Evolutionary conservation across 2,113 vertebrate species (phyloP), one percentile per base, ranked within the genome.

Genomic region (Thymallus thymallus): DNA sequence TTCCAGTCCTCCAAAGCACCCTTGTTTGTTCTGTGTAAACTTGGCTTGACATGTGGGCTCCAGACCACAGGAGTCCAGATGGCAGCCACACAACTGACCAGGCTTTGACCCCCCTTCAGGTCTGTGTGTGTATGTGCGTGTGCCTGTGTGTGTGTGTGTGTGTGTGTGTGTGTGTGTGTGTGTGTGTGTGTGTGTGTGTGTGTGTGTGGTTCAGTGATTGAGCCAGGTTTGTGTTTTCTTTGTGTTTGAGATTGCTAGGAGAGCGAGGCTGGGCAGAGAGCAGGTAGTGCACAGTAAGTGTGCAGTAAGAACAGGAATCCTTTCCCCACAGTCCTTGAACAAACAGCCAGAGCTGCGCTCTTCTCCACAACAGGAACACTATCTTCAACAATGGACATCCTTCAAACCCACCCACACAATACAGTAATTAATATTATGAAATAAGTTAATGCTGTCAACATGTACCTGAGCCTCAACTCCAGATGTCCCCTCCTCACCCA

Each of bases 11-110:
- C 79, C 81, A 63, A 79, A 73, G 82, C 70, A 10, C 32, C 29
- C 75, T 85, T 85, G 83, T 65, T 65, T 65, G 63, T 65, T 6
- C 85, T 88, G 87, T 81, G 89, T 80, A 88, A 88, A 88, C 84
- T 80, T 35, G 3, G 73, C 81, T 76, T 78, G 74, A 1, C 80
- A 79, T 85, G 77, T 72, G 68, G 72, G 69, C 76, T 35, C 74
- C 48, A 77, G 76, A 76, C 72, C 68, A 55, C 82, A 87, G 84
- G 74, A 77, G 87, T 55, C 72, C 89, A 91, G 86, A 90, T 90
- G 88, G 86, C 71, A 71, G 56, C 73, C 82, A 84, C 78, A 51
- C 76, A 76, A 81, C 72, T 88, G 85, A 87, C 84, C 77, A 76
- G n/a, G 58, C 76, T 81, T 76, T 85, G 78, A 88, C 76, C 83